Percentiles rank a stretch among this genome's conserved stretches.
Conservation (phyloP, 2,888 invertebrate species). For the Sminthurinus aureus region DNA sequence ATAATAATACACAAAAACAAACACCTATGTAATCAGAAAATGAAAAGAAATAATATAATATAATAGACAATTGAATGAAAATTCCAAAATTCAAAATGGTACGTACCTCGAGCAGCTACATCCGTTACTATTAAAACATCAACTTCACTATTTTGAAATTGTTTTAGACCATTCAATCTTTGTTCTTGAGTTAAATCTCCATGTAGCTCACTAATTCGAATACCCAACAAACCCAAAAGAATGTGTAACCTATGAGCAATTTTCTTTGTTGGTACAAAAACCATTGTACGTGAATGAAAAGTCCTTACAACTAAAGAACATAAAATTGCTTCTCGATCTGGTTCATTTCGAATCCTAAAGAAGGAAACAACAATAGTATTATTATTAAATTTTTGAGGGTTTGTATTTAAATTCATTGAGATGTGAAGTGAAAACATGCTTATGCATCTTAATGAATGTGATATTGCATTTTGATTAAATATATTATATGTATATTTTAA, state of each 20-base stretch:
- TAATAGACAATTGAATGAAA: too few relatives aligned
- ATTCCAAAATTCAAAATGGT: too few relatives aligned
- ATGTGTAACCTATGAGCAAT: constrained; percentile 95
- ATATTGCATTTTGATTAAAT: too few relatives aligned
- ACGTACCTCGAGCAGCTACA: constrained; percentile 89
- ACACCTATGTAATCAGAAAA: background rate
- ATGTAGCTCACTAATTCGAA: constrained; percentile 83
- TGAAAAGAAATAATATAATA: too few relatives aligned
- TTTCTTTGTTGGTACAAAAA: constrained; percentile 96
- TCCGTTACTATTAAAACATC: constrained; percentile 94
- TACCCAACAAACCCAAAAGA: constrained; percentile 85
- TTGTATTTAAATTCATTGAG: too few relatives aligned
- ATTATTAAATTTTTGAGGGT: too few relatives aligned
- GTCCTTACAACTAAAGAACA: constrained; percentile 84
- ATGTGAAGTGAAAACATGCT: too few relatives aligned
- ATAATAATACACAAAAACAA: too few relatives aligned
- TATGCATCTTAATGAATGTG: too few relatives aligned
- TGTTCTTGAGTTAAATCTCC: constrained; percentile 96
- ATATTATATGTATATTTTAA: too few relatives aligned
- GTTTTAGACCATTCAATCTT: constrained; percentile 85
- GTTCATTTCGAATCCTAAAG: constrained; percentile 82
- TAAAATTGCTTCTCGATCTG: constrained; percentile 89
- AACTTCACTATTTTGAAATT: constrained; percentile 84
- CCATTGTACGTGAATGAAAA: constrained; percentile 88
- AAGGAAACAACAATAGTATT: background rate